Evolutionary conservation across 2,797 vertebrate genomes (phyloP).

Genomic region (Liasis olivaceus): DNA sequence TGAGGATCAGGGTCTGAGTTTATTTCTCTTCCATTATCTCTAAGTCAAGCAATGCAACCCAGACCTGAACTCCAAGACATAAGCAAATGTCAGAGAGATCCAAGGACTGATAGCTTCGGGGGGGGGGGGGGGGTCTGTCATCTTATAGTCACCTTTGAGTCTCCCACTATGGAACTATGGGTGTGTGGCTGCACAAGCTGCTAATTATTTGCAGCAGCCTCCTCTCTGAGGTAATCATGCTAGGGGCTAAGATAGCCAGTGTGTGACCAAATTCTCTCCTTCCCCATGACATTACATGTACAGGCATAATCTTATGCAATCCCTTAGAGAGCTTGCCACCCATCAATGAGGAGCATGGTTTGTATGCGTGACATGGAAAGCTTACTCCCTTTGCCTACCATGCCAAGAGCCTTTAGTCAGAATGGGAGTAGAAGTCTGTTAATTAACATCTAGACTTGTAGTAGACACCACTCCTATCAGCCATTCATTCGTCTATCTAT

Average conservation of each 20-base stretch:
- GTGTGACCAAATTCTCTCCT: background rate
- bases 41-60: constrained; percentile 57
- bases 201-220: background rate
- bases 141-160: constrained; percentile 25
- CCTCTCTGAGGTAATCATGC: background rate
- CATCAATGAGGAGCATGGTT: background rate
- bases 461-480: background rate
- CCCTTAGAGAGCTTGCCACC: background rate
- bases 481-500: background rate
- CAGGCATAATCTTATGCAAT: background rate
- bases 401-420: background rate
- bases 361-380: background rate
- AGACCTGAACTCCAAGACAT: constrained; percentile 44
- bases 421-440: background rate
- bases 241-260: background rate
- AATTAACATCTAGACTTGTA: background rate
- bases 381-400: background rate
- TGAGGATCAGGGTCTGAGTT: constrained; percentile 20
- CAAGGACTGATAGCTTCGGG: constrained; percentile 34
- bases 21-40: constrained; percentile 60
- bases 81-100: constrained; percentile 48
- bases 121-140: constrained; percentile 25
- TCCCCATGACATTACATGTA: background rate
- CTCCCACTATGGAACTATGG: background rate
- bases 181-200: background rate